phyloP scores from a whole-genome alignment of 2,797 vertebrate genomes.

The Megaceryle alcyon region DNA sequence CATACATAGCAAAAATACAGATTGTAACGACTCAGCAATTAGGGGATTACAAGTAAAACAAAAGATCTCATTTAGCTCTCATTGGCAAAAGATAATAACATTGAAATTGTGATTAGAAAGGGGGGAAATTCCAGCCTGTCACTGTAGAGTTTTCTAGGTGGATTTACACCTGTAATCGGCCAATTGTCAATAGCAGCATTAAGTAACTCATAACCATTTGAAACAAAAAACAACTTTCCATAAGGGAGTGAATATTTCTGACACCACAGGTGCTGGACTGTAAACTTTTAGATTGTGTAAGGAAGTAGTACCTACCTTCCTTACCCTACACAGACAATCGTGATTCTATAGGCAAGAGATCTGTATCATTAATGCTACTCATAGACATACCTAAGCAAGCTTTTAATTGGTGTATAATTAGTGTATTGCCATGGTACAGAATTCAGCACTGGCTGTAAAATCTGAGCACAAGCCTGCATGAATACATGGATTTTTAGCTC shows the following conservation, averaged over 20 bases:
- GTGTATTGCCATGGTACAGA: not conserved
- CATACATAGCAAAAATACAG: not conserved
- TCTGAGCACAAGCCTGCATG: not conserved
- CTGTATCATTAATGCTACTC: not conserved
- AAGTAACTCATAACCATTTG: not conserved
- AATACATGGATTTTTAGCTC: not conserved
- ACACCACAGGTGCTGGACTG: not conserved
- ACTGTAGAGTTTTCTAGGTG: not conserved
- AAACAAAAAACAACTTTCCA: not conserved
- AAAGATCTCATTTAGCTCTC: slow-evolving; percentile 21
- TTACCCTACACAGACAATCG: not conserved
- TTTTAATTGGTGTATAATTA: not conserved
- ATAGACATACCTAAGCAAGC: not conserved
- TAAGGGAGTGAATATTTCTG: not conserved
- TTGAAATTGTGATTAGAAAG: slow-evolving; percentile 4
- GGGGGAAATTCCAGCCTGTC: not conserved
- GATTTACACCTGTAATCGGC: not conserved
- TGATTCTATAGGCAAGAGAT: not conserved
- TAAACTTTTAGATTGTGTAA: not conserved
- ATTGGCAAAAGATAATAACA: not conserved
- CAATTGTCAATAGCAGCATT: not conserved
- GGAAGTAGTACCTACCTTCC: not conserved
- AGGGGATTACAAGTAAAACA: slow-evolving; percentile 6
- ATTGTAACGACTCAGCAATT: not conserved
- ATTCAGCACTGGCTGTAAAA: not conserved